Conservation (phyloP, 92 coral and sea anemone genomes). For the Actinernus sp. region DNA sequence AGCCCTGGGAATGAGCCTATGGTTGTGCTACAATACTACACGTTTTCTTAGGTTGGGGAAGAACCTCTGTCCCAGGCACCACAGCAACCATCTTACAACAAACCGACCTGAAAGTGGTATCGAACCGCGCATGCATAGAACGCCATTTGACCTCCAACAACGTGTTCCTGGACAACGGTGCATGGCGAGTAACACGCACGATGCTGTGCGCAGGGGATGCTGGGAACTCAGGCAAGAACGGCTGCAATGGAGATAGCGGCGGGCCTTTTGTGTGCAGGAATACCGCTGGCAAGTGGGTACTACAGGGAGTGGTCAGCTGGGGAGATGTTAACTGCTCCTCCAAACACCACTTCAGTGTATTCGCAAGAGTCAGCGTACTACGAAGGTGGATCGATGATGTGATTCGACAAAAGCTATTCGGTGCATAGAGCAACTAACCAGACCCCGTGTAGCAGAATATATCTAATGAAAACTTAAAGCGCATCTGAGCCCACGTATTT, state of each 20-base stretch:
- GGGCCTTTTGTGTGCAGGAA: slow-evolving; percentile 57
- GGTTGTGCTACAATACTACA: too few species aligned
- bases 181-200: slow-evolving; percentile 40
- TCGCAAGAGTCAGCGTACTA: slow-evolving; percentile 20
- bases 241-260: slow-evolving; percentile 60
- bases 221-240: slow-evolving; percentile 37
- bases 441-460: too few species aligned
- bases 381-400: slow-evolving; percentile 15
- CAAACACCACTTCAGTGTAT: slow-evolving; percentile 28
- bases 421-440: too few species aligned
- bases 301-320: slow-evolving; percentile 53
- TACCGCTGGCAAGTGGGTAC: slow-evolving; percentile 57
- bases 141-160: slow-evolving; percentile 36
- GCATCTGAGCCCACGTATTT: too few species aligned
- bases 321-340: slow-evolving; percentile 29
- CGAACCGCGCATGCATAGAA: slow-evolving; percentile 41
- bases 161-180: slow-evolving; percentile 37
- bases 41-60: slow-evolving; percentile 42
- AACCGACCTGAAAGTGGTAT: slow-evolving; percentile 47
- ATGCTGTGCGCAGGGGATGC: slow-evolving; percentile 62
- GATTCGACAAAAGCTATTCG: slow-evolving; percentile 2
- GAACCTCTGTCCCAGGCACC: slow-evolving; percentile 16
- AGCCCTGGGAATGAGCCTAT: too few species aligned
- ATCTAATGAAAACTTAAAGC: too few species aligned
- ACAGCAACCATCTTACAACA: slow-evolving; percentile 29